phyloP scores from a whole-genome alignment of 2,113 vertebrate genomes.

The Baryphthengus martii region DNA sequence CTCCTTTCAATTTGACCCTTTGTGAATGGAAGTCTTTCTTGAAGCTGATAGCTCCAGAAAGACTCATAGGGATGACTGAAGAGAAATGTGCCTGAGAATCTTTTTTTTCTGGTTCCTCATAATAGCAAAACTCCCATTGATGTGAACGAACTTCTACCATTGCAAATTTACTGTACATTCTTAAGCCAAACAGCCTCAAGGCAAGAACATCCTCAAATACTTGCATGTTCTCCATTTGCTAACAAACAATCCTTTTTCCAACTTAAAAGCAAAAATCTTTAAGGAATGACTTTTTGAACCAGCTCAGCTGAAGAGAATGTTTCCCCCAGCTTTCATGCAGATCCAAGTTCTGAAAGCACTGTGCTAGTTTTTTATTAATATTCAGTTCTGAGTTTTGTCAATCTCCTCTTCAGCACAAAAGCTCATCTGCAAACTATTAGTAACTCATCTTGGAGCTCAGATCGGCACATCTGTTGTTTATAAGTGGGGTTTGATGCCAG shows the following conservation, averaged over 20 bases:
- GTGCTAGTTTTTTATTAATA: not conserved
- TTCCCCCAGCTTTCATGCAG: not conserved
- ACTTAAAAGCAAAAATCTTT: not conserved
- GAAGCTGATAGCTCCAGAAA: not conserved
- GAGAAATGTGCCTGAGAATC: not conserved
- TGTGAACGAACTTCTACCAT: not conserved
- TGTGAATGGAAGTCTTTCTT: not conserved
- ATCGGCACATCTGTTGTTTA: not conserved
- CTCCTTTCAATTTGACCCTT: not conserved
- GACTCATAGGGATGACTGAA: not conserved
- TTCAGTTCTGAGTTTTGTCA: not conserved
- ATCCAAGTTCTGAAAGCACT: slow-evolving; percentile 7
- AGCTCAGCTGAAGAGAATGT: not conserved
- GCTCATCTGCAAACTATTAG: not conserved
- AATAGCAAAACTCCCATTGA: not conserved
- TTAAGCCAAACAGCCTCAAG: not conserved
- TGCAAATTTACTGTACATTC: not conserved
- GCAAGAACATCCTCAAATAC: not conserved
- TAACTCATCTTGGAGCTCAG: not conserved
- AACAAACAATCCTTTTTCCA: not conserved
- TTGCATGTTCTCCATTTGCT: not conserved
- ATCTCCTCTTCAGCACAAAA: not conserved
- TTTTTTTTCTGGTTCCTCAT: not conserved
- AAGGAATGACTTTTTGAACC: slow-evolving; percentile 8
- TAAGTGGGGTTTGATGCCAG: not conserved